These are phyloP conservation scores for Teinopalpus imperialis DNA, from an alignment of 2,888 invertebrate genomes.

Conservation along the genomic window DNA sequence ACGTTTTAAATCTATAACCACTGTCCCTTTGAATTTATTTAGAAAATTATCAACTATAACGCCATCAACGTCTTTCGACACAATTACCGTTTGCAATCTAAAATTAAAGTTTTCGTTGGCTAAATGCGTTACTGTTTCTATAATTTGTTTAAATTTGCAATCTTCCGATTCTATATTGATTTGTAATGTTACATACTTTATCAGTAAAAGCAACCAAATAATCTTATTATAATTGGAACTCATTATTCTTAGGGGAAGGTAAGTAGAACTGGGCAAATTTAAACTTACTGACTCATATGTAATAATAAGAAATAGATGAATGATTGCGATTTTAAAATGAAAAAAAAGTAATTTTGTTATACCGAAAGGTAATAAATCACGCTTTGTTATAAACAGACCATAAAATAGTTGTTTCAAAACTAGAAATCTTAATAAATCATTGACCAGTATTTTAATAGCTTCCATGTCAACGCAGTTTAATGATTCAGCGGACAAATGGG, in stretches of 20 bases:
- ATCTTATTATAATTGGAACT: background rate
- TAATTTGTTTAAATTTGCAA: conserved; percentile 33
- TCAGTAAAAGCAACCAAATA: conserved; percentile 1
- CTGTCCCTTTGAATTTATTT: conserved; percentile 47
- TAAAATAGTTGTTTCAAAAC: too few species aligned
- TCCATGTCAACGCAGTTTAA: too few species aligned
- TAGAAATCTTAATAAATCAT: too few species aligned
- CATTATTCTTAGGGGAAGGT: conserved; percentile 1
- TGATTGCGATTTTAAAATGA: conserved; percentile 3
- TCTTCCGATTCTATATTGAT: conserved; percentile 20
- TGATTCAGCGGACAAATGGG: too few species aligned
- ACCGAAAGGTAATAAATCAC: conserved; percentile 44
- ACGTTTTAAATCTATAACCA: conserved; percentile 47
- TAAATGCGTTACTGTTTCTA: conserved; percentile 45
- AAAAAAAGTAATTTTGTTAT: conserved; percentile 5
- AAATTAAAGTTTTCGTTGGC: conserved; percentile 53
- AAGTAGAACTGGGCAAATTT: background rate
- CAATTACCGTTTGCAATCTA: conserved; percentile 43
- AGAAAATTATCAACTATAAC: conserved; percentile 45
- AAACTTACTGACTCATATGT: conserved; percentile 12
- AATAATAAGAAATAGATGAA: conserved; percentile 1
- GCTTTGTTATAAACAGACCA: conserved; percentile 35
- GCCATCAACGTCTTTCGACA: conserved; percentile 48
- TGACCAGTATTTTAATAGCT: too few species aligned
- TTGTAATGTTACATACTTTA: background rate